Conservation (phyloP, 2,797 vertebrate genomes). For the Betta splendens region DNA sequence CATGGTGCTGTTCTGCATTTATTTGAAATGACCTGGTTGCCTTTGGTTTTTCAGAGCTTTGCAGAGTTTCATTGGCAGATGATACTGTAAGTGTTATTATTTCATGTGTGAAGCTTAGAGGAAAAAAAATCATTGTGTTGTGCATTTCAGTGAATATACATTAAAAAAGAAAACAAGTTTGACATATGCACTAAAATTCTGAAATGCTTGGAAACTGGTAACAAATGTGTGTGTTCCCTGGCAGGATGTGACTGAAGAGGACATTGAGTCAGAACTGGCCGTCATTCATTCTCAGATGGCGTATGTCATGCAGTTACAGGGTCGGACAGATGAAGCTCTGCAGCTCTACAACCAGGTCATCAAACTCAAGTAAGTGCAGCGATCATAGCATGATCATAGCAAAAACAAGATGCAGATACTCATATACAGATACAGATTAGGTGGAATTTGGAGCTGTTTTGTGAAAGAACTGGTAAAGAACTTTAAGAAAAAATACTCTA, state of each 20-base stretch:
- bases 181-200: too few species aligned
- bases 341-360: constrained; percentile 99
- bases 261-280: constrained; percentile 92
- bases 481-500: too few species aligned
- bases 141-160: too few species aligned
- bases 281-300: constrained; percentile 99
- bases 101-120: too few species aligned
- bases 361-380: constrained; percentile 90
- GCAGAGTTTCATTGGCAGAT: constrained; percentile 90
- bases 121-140: neutral
- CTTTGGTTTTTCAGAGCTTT: constrained; percentile 84
- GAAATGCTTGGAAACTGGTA: too few species aligned
- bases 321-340: constrained; percentile 91
- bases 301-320: constrained; percentile 92
- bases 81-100: constrained; percentile 88
- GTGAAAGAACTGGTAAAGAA: too few species aligned
- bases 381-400: neutral
- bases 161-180: too few species aligned
- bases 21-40: constrained; percentile 1
- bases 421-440: too few species aligned
- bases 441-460: too few species aligned
- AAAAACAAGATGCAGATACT: too few species aligned
- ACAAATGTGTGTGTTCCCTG: neutral
- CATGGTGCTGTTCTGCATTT: rapidly evolving
- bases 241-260: constrained; percentile 89